Evolutionary conservation across 2,797 vertebrate genomes (phyloP).

Genomic region (Pseudomugil gertrudae): DNA sequence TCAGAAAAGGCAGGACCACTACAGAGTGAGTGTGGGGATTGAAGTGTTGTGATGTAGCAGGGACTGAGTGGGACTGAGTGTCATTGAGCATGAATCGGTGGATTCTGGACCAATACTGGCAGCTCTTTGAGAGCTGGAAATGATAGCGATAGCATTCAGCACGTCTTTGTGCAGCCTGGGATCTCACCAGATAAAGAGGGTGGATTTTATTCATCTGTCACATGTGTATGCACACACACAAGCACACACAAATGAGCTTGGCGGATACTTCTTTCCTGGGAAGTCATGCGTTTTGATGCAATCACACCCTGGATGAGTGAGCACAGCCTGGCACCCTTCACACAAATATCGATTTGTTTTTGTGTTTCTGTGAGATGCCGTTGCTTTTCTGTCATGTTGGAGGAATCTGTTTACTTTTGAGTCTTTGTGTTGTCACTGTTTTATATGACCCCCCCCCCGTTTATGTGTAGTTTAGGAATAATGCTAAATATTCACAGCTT

Average conservation of each 20-base stretch:
- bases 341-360: slow-evolving; percentile 47
- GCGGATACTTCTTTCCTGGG: slow-evolving; percentile 34
- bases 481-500: slow-evolving; percentile 35
- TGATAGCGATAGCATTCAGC: slow-evolving; percentile 32
- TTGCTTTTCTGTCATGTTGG: slow-evolving; percentile 42
- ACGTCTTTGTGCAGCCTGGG: slow-evolving; percentile 60
- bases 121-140: slow-evolving; percentile 46
- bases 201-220: slow-evolving; percentile 45
- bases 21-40: slow-evolving; percentile 41
- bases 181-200: slow-evolving; percentile 53
- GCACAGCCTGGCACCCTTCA: slow-evolving; percentile 55
- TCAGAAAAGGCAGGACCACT: slow-evolving; percentile 46
- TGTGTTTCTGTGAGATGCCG: slow-evolving; percentile 31
- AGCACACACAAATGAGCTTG: slow-evolving; percentile 23
- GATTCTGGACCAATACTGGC: slow-evolving; percentile 54
- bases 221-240: slow-evolving; percentile 21
- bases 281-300: slow-evolving; percentile 65
- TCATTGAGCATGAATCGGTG: slow-evolving; percentile 55
- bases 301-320: slow-evolving; percentile 51
- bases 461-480: slow-evolving; percentile 13
- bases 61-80: slow-evolving; percentile 56
- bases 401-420: slow-evolving; percentile 38
- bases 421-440: slow-evolving; percentile 38
- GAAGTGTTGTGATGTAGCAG: slow-evolving; percentile 47
- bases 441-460: background rate